A percentile compares a stretch with the other conserved stretches of the same genome.
phyloP scores from a whole-genome alignment of 2,113 vertebrate genomes.

The Haplotaxodon microlepis region DNA sequence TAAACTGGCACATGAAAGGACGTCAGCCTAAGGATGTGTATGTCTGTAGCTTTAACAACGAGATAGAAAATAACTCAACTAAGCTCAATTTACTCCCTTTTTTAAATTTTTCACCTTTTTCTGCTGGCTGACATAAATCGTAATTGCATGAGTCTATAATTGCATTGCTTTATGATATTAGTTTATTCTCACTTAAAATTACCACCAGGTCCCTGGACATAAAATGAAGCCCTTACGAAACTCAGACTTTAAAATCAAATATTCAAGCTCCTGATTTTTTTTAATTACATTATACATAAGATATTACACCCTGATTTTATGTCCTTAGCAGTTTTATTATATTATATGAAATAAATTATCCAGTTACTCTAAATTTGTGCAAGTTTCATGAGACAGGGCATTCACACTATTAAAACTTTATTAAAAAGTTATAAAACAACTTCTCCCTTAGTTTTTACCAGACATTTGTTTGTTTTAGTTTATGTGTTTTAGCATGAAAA shows the following conservation, averaged over 20 bases:
- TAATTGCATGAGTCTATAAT: neutral
- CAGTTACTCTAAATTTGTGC: neutral
- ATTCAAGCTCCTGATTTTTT: neutral
- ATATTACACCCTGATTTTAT: neutral
- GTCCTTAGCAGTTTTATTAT: neutral
- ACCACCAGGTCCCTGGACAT: neutral
- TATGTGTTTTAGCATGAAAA: neutral
- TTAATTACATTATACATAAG: neutral
- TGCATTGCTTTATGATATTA: neutral
- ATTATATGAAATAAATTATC: neutral
- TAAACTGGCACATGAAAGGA: neutral
- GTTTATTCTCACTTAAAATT: neutral
- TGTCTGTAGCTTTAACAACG: neutral
- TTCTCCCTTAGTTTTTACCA: neutral
- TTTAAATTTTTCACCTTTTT: neutral
- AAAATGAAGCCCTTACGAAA: neutral
- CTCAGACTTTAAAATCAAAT: neutral
- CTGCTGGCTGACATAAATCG: neutral
- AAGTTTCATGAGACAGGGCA: neutral
- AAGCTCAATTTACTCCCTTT: neutral
- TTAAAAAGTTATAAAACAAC: neutral
- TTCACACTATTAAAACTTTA: neutral
- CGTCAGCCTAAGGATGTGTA: neutral
- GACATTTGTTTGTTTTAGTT: neutral
- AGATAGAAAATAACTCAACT: neutral